Evolutionary conservation across 2,888 invertebrate species (phyloP).

Genomic region (Panopea generosa): DNA sequence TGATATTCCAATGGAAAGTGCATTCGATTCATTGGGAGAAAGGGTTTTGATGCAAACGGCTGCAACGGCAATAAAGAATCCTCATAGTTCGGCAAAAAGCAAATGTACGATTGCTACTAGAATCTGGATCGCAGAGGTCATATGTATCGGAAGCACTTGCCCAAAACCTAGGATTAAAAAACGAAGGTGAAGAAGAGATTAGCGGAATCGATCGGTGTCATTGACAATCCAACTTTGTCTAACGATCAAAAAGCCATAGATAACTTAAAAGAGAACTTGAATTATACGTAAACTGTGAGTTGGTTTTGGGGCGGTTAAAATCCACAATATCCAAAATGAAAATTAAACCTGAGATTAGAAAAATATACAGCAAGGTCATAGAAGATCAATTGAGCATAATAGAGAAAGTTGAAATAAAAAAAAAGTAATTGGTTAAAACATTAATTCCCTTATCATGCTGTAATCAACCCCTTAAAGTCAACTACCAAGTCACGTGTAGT

Average conservation of each 20-base stretch:
- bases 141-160: slow-evolving; percentile 22
- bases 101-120: slow-evolving; percentile 19
- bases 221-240: slow-evolving; percentile 12
- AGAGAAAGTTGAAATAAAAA: slow-evolving; percentile 19
- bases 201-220: slow-evolving; percentile 25
- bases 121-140: slow-evolving; percentile 31
- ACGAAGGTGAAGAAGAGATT: slow-evolving; percentile 25
- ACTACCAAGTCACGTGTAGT: slow-evolving; percentile 26
- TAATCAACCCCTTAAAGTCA: slow-evolving; percentile 20
- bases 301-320: slow-evolving; percentile 23
- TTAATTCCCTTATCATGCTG: slow-evolving; percentile 36
- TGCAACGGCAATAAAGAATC: slow-evolving; percentile 7
- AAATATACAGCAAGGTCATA: slow-evolving; percentile 26
- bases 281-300: slow-evolving; percentile 14
- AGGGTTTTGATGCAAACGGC: slow-evolving; percentile 32
- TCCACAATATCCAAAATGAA: slow-evolving; percentile 2
- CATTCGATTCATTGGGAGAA: slow-evolving; percentile 28
- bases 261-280: too few relatives aligned
- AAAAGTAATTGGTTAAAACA: slow-evolving; percentile 6
- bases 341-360: slow-evolving; percentile 26
- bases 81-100: not conserved
- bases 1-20: too few relatives aligned
- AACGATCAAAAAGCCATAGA: too few relatives aligned
- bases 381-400: slow-evolving; percentile 28
- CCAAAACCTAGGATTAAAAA: slow-evolving; percentile 4